Evolutionary conservation across 1,140 invertebrate genomes (phyloP).

Genomic region (Drosophila tropicalis): DNA sequence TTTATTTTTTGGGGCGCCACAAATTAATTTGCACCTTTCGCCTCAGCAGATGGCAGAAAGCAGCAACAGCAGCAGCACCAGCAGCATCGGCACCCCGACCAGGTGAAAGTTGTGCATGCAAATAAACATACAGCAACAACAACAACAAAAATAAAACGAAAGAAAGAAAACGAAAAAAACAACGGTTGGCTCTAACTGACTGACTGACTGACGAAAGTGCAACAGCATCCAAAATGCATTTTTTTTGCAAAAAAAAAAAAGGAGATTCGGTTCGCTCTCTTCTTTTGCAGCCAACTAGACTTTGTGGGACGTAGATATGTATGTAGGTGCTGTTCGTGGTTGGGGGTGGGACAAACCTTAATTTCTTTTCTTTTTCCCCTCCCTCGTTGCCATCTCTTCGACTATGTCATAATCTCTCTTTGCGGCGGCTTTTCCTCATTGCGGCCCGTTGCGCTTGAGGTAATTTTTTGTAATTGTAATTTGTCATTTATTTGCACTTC

Average conservation of each 20-base stretch:
- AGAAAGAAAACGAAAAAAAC: conserved; percentile 49
- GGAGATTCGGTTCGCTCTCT: conserved; percentile 25
- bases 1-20: conserved; percentile 51
- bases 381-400: background rate
- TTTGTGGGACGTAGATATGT: background rate
- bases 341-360: conserved; percentile 4
- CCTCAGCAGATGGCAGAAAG: conserved; percentile 40
- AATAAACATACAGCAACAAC: conserved; percentile 44
- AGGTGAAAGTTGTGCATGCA: conserved; percentile 80
- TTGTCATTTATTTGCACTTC: conserved; percentile 78
- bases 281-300: conserved; percentile 1
- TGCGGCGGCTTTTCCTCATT: conserved; percentile 45
- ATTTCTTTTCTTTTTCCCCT: background rate
- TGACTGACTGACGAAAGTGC: conserved; percentile 24
- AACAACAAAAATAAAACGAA: background rate
- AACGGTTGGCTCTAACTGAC: conserved; percentile 38
- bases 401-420: conserved; percentile 63
- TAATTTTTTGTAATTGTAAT: conserved; percentile 51
- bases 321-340: background rate
- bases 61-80: conserved; percentile 28
- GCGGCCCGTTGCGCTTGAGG: conserved; percentile 60
- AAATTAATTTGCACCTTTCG: conserved; percentile 81
- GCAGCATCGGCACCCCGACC: conserved; percentile 34
- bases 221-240: conserved; percentile 15
- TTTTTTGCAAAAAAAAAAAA: background rate